phyloP scores from a whole-genome alignment of 1,140 invertebrate species.

The Catajapyx aquilonaris region DNA sequence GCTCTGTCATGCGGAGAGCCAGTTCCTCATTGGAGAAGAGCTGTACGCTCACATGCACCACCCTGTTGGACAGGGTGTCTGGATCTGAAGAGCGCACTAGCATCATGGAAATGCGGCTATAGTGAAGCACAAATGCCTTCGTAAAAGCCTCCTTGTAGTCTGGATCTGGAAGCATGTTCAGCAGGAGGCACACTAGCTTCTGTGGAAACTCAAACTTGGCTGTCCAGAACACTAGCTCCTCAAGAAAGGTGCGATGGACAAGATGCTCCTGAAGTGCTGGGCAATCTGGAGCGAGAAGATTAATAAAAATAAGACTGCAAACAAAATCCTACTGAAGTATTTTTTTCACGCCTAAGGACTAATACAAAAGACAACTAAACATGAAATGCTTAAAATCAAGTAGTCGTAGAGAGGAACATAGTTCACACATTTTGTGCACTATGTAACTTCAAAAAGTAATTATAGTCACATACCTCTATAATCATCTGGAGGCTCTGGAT shows the following conservation, averaged over 20 bases:
- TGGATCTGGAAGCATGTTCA: slow-evolving; percentile 87
- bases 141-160: slow-evolving; percentile 91
- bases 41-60: slow-evolving; percentile 91
- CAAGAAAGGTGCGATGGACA: slow-evolving; percentile 68
- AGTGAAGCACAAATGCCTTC: slow-evolving; percentile 84
- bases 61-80: slow-evolving; percentile 77
- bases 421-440: too few relatives aligned
- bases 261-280: slow-evolving; percentile 57
- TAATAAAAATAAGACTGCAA: slow-evolving; percentile 4
- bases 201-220: slow-evolving; percentile 94
- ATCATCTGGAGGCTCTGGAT: slow-evolving; percentile 59
- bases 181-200: slow-evolving; percentile 82
- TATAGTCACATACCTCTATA: slow-evolving; percentile 30
- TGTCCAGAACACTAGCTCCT: slow-evolving; percentile 95
- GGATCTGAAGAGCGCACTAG: slow-evolving; percentile 65
- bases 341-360: background rate
- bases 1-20: slow-evolving; percentile 71
- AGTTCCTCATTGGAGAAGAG: slow-evolving; percentile 84
- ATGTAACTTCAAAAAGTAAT: too few relatives aligned
- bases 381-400: background rate
- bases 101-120: slow-evolving; percentile 79
- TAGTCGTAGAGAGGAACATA: slow-evolving; percentile 2
- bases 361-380: slow-evolving; percentile 2
- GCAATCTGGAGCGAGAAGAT: slow-evolving; percentile 32
- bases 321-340: slow-evolving; percentile 2